Evolutionary conservation across 2,888 invertebrate genomes (phyloP), one percentile per base, ranked within the genome.

Genomic region (Siphlonurus alternatus): DNA sequence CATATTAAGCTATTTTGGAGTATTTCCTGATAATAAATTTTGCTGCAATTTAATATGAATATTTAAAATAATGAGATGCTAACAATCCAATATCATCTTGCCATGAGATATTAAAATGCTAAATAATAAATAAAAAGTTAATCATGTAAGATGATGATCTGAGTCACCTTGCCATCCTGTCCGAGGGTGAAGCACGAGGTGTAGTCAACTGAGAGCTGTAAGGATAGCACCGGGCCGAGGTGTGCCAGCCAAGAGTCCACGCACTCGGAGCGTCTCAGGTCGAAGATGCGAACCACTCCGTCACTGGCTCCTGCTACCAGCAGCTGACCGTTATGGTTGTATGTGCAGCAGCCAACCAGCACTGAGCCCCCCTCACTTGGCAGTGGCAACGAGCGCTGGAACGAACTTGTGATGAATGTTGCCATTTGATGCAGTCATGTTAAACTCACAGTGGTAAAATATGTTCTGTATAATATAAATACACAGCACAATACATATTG

Each of bases 241-340:
- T 83, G 81, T 59, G 79, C 80, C 66, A 73, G 74, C 75, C 82
- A 78, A 66, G 78, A 77, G 56, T 80, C 77, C 20, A 83, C 79
- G 67, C 80, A 79, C 69, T 81, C 80, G 62, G 76, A 76, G 66
- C 79, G 76, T 38, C 80, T 73, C 59, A 81, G 70, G 72, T 83
- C 83, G 70, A 80, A 80, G 63, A 83, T 77, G 59, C 80, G 72
- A 64, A 83, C 76, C 61, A 76, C 75, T 7, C 83, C 83, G 72
- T 83, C 82, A 1, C 78, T 80, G 20, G 79, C 76, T 25, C 83
- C 83, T 51, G 80, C 78, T 23, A 83, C 74, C 53, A 83, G 70
- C 20, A 82, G 72, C 69, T 81, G 80, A 5, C 83, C 83, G 70
- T 81, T 81, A 68, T 81, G 82, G 71, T 82, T 83, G 71, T 80